phyloP scores from a whole-genome alignment of 2,113 vertebrate species.

The Clarias magur region DNA sequence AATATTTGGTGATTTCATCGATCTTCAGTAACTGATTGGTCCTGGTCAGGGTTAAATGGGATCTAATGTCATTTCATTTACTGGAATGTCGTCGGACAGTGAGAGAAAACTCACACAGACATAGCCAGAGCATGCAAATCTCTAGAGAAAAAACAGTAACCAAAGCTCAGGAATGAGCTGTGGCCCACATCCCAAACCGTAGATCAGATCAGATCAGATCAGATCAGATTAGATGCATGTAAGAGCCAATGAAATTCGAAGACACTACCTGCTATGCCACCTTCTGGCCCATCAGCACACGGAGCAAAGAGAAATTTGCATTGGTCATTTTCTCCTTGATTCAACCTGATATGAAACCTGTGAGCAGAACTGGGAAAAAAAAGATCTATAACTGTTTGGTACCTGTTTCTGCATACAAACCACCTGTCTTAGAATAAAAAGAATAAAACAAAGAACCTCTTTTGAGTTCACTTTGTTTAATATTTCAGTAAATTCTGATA shows the following conservation, averaged over 20 bases:
- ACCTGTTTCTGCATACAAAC: constrained; percentile 7
- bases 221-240: too few species aligned
- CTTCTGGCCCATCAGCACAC: neutral
- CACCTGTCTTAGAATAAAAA: neutral
- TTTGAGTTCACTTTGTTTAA: constrained; percentile 1
- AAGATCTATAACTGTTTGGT: neutral
- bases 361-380: neutral
- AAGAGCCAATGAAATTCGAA: too few species aligned
- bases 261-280: neutral
- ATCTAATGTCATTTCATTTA: neutral
- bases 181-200: neutral
- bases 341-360: neutral
- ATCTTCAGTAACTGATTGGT: neutral
- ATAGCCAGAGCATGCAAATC: neutral
- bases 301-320: neutral
- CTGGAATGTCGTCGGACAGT: neutral
- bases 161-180: neutral
- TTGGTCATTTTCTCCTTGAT: neutral
- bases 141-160: neutral
- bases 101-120: neutral
- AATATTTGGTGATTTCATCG: neutral
- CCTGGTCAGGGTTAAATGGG: neutral
- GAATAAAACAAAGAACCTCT: neutral
- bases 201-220: too few species aligned
- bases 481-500: constrained; percentile 19